phyloP scores from a whole-genome alignment of 2,113 vertebrate genomes.

The Bos indicus region DNA sequence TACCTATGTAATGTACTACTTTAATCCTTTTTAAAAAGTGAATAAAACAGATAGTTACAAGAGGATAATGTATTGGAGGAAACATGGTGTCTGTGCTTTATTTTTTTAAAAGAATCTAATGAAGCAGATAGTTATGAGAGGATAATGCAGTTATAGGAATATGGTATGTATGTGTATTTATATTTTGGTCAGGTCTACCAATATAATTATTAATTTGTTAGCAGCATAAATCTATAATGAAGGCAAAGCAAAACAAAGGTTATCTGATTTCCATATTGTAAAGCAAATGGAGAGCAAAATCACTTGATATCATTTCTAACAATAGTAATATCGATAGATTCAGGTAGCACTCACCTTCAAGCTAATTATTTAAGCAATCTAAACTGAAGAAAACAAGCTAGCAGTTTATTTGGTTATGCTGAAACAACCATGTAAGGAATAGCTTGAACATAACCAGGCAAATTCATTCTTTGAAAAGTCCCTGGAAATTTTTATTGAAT shows the following conservation, averaged over 20 bases:
- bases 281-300: neutral
- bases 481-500: neutral
- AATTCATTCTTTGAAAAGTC: neutral
- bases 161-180: neutral
- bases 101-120: neutral
- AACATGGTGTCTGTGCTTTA: neutral
- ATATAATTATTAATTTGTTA: neutral
- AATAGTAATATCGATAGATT: neutral
- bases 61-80: neutral
- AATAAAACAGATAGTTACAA: neutral
- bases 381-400: neutral
- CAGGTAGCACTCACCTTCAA: neutral
- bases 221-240: neutral
- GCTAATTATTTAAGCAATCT: neutral
- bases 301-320: neutral
- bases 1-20: neutral
- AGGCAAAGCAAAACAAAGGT: neutral
- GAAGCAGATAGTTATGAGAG: neutral
- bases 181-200: neutral
- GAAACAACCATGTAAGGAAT: neutral
- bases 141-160: neutral
- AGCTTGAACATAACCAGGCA: neutral
- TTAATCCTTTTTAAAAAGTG: neutral
- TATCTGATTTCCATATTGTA: neutral
- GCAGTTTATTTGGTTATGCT: neutral